Base-by-base conservation (phyloP, 2,113 vertebrate genomes). In the Pogonocichla stellata region DNA sequence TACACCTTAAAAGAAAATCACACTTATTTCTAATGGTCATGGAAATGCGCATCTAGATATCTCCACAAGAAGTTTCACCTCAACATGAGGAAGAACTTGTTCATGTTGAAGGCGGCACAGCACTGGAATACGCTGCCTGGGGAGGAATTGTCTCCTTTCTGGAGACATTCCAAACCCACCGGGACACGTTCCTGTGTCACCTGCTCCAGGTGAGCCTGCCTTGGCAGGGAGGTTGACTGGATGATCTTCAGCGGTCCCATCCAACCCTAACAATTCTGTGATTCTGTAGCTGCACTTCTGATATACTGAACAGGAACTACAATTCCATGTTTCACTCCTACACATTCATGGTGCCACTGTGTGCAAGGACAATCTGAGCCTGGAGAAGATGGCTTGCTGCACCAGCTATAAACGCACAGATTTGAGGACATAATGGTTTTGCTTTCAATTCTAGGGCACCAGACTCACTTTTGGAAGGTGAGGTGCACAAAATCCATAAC, bases 311-410 rank as follows among this genome's bases (percentile, higher is more conserved):
- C 54, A 38, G 33, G 14, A 94, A 47, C 17, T 34, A 18, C 10
- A 45, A 20, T 58, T 57, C n/a, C 43, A 42, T 25, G 22, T 40
- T 4, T 69, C n/a, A 14, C 19, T 38, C 36, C 17, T 22, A 12
- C 19, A n/a, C 38, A 12, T 7, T 17, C 23, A 5, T 0, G 0
- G 24, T 38, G 16, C 8, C 33, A 6, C 45, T 28, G 26, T 12
- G 7, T 0, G 1, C 20, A 18, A 45, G n/a, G 56, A 50, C 33
- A 31, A 17, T 1, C 19, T n/a, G 69, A 28, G 28, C 38, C 31
- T 72, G 54, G 16, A 60, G 14, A 34, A 57, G 31, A 14, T 0
- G 28, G 9, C 19, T 10, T 33, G 10, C 18, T n/a, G 28, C 25
- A 23, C 47, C 48, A 64, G 31, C 31, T 50, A 31, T n/a, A 38